Evolutionary conservation across 2,888 invertebrate species (phyloP).

Genomic region (Drosophila kuntzei): DNA sequence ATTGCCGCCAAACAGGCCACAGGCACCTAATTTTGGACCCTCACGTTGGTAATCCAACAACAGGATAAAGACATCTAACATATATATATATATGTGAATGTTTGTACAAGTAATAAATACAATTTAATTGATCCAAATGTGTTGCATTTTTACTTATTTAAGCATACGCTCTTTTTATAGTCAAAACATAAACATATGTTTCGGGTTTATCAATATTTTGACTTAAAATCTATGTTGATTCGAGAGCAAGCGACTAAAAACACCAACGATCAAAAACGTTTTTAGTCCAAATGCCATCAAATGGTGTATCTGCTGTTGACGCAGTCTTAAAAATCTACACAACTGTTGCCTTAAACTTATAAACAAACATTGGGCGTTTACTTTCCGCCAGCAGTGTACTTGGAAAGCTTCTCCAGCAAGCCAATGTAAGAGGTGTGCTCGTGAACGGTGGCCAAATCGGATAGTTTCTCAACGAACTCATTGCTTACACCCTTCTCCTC

Average conservation of each 20-base stretch:
- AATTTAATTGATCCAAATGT: conserved; percentile 23
- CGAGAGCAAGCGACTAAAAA: conserved; percentile 48
- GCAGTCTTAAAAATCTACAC: conserved; percentile 68
- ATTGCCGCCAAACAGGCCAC: conserved; percentile 46
- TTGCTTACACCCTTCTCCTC: conserved; percentile 98
- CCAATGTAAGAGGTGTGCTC: conserved; percentile 97
- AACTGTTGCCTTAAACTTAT: conserved; percentile 60
- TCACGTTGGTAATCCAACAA: conserved; percentile 17
- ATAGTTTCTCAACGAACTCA: conserved; percentile 95
- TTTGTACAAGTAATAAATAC: conserved; percentile 13
- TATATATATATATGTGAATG: background rate
- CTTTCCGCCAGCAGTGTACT: conserved; percentile 90
- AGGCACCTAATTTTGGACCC: conserved; percentile 22
- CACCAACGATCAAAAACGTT: conserved; percentile 48
- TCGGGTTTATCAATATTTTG: conserved; percentile 20
- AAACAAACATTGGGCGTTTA: conserved; percentile 38
- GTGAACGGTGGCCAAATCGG: conserved; percentile 95
- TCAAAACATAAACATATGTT: conserved; percentile 45
- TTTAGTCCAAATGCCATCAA: conserved; percentile 23
- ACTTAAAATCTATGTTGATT: conserved; percentile 52
- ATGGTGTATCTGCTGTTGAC: conserved; percentile 16
- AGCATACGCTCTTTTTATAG: conserved; percentile 23
- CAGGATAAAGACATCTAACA: background rate
- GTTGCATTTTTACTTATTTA: conserved; percentile 47
- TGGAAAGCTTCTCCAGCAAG: conserved; percentile 92